Conservation (phyloP, 2,113 vertebrate species). For the Urocolius indicus region DNA sequence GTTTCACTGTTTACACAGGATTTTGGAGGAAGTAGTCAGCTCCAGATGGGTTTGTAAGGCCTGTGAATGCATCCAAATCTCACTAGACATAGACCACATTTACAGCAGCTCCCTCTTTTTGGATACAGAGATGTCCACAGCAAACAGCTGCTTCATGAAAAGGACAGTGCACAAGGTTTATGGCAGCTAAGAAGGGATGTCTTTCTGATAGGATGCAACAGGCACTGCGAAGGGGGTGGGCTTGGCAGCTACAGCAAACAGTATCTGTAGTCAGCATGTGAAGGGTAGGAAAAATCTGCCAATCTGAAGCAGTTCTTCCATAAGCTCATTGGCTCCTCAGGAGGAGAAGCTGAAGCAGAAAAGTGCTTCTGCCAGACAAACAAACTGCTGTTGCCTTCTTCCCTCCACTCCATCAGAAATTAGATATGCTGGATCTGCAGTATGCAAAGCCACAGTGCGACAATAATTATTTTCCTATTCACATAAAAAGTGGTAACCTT, state of each 20-base stretch:
- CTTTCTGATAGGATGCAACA: not conserved
- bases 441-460: not conserved
- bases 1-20: not conserved
- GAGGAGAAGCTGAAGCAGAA: not conserved
- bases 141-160: not conserved
- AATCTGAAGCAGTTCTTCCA: not conserved
- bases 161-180: not conserved
- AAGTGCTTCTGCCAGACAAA: not conserved
- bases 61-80: not conserved
- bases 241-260: not conserved
- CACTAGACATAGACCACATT: fast-evolving
- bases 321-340: not conserved
- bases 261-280: not conserved
- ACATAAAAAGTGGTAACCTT: not conserved
- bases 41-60: not conserved
- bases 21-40: not conserved
- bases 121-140: too few species aligned
- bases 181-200: not conserved
- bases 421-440: not conserved
- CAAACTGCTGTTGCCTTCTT: not conserved
- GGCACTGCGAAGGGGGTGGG: not conserved
- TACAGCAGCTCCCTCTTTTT: not conserved
- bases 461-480: not conserved
- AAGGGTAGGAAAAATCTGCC: not conserved
- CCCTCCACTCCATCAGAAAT: too few species aligned